These are phyloP conservation scores for Aspidiotus rigidus DNA, from an alignment of 2,888 invertebrate species.

Conservation along the genomic window DNA sequence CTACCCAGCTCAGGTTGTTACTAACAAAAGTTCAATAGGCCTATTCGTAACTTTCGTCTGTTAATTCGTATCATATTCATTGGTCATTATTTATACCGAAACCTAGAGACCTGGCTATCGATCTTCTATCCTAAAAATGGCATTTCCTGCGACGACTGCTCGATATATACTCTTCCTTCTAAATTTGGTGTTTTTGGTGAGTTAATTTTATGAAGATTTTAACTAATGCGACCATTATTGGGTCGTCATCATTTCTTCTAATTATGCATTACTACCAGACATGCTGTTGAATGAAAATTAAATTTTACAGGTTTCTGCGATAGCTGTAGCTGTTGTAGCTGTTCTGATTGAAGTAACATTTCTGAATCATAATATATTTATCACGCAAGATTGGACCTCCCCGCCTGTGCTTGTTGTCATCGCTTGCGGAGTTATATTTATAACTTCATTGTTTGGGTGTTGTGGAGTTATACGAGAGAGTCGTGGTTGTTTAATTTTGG, in stretches of 20 bases:
- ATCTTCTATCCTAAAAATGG: conserved; percentile 5
- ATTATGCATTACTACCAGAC: neutral
- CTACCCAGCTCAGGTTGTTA: too few species aligned
- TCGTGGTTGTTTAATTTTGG: conserved; percentile 11
- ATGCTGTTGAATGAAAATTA: neutral
- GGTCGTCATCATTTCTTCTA: neutral
- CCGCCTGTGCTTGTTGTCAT: conserved; percentile 25
- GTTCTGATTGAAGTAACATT: conserved; percentile 18
- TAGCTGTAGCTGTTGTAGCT: conserved; percentile 17
- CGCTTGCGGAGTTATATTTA: conserved; percentile 12
- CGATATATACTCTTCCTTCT: conserved; percentile 22
- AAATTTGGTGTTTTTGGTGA: conserved; percentile 26
- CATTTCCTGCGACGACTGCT: conserved; percentile 17
- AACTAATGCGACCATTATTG: neutral
- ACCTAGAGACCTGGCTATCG: too few species aligned
- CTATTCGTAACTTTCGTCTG: too few species aligned
- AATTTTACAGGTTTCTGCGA: conserved; percentile 16
- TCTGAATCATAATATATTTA: conserved; percentile 11
- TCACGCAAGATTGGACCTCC: conserved; percentile 11
- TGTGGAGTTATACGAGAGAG: conserved; percentile 32
- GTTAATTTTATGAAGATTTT: neutral
- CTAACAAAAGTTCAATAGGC: too few species aligned
- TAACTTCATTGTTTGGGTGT: conserved; percentile 26
- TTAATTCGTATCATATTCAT: too few species aligned
- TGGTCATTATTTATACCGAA: too few species aligned